These are phyloP conservation scores for Zaprionus bogoriensis DNA, from an alignment of 2,888 invertebrate genomes.

Conservation along the genomic window DNA sequence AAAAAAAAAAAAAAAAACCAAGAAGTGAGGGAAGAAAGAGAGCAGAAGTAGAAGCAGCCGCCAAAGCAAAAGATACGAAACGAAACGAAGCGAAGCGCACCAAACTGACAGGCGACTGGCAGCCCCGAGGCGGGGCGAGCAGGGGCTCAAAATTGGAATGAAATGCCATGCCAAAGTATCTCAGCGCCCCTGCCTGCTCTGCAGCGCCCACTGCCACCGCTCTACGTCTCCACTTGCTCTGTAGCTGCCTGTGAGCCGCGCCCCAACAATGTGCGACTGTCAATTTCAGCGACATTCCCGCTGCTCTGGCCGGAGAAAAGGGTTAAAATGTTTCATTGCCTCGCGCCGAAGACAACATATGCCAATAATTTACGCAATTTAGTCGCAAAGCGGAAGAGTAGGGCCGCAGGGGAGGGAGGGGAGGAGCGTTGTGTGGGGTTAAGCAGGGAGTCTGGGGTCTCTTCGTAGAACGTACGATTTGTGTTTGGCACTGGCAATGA, in stretches of 20 bases:
- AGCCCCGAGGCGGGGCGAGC: constrained; percentile 24
- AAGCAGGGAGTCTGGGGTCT: constrained; percentile 14
- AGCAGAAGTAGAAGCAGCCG: not conserved
- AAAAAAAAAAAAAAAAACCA: constrained; percentile 1
- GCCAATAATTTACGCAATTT: constrained; percentile 77
- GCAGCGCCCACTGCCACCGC: not conserved
- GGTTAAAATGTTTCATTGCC: constrained; percentile 78
- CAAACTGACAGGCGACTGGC: constrained; percentile 73
- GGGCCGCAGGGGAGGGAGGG: constrained; percentile 10
- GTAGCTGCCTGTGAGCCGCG: constrained; percentile 26
- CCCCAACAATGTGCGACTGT: constrained; percentile 67
- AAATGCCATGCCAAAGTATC: constrained; percentile 58
- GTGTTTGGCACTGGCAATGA: constrained; percentile 39
- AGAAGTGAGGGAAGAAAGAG: constrained; percentile 1
- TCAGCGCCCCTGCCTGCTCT: not conserved
- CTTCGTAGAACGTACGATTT: too few species aligned
- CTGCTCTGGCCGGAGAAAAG: constrained; percentile 52
- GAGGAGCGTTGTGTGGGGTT: constrained; percentile 9
- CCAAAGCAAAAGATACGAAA: not conserved
- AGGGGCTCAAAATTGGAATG: constrained; percentile 46
- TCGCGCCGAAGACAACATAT: constrained; percentile 67
- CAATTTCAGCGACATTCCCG: constrained; percentile 68
- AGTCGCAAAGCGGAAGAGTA: constrained; percentile 41
- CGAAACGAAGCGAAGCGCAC: constrained; percentile 2
- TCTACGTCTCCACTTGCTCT: not conserved